Conservation (phyloP, 2,888 invertebrate genomes). For the Malthinus flaveolus region DNA sequence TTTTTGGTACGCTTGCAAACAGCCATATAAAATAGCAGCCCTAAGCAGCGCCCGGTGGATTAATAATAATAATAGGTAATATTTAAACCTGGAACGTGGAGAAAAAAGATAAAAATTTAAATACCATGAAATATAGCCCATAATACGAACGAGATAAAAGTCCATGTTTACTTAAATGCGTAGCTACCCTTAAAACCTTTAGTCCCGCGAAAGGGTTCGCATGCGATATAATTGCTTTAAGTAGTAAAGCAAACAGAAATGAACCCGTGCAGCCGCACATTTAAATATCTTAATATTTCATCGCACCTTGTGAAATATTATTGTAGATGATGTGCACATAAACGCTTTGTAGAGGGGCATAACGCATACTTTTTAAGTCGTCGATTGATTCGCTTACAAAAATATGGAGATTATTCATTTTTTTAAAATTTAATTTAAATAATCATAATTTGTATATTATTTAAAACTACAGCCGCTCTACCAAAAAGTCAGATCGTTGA, state of each 20-base stretch:
- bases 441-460: too few species aligned
- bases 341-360: neutral
- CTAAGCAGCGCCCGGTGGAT: too few species aligned
- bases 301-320: neutral
- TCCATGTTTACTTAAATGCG: slow-evolving; percentile 13
- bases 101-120: slow-evolving; percentile 17
- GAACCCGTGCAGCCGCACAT: slow-evolving; percentile 28
- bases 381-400: too few species aligned
- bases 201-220: slow-evolving; percentile 9
- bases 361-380: neutral
- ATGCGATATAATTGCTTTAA: slow-evolving; percentile 30
- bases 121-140: slow-evolving; percentile 31
- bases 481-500: too few species aligned
- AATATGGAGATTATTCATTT: too few species aligned
- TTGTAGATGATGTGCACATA: too few species aligned
- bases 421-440: too few species aligned
- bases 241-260: slow-evolving; percentile 27
- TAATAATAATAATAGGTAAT: too few species aligned
- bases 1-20: too few species aligned
- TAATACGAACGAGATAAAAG: slow-evolving; percentile 20
- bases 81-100: too few species aligned
- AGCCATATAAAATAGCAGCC: too few species aligned
- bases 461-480: too few species aligned
- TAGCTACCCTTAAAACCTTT: slow-evolving; percentile 3
- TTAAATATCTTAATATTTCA: slow-evolving; percentile 24